phyloP scores from a whole-genome alignment of 2,797 vertebrate genomes.

The Botia kubotai region DNA sequence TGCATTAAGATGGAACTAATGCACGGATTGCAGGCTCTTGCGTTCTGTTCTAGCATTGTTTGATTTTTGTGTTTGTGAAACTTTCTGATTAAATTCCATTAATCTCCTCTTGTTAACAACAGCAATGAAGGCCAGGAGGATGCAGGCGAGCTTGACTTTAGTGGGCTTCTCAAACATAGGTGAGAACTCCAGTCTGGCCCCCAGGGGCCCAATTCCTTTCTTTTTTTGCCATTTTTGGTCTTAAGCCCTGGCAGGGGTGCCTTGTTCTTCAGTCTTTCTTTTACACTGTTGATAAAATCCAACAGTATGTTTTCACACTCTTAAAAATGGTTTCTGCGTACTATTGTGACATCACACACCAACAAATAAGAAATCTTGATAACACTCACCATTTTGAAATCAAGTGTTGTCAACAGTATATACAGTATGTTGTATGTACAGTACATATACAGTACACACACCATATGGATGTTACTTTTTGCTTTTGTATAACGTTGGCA shows the following conservation, averaged over 20 bases:
- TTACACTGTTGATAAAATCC: conserved; percentile 4
- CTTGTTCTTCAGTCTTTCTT: conserved; percentile 44
- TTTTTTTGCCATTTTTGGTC: conserved; percentile 51
- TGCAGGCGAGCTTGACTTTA: conserved; percentile 99
- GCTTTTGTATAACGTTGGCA: too few relatives aligned
- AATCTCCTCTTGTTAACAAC: conserved; percentile 92
- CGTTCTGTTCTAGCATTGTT: conserved; percentile 78
- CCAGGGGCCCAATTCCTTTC: conserved; percentile 59
- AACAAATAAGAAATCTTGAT: not conserved
- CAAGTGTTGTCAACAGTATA: not conserved
- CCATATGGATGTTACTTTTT: too few relatives aligned
- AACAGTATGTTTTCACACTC: conserved; percentile 24
- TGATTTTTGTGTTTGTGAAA: conserved; percentile 67
- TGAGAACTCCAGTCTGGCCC: conserved; percentile 83
- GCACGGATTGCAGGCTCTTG: conserved; percentile 74
- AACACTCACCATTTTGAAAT: not conserved
- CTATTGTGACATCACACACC: not conserved
- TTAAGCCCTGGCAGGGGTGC: conserved; percentile 28
- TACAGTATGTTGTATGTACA: not conserved
- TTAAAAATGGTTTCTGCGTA: not conserved
- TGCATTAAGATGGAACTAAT: conserved; percentile 71
- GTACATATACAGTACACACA: not conserved
- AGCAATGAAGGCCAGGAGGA: conserved; percentile 99
- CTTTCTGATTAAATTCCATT: conserved; percentile 74
- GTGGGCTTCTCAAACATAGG: conserved; percentile 99